phyloP scores from a whole-genome alignment of 2,888 invertebrate species.

The Flabesymbios commensalis region DNA sequence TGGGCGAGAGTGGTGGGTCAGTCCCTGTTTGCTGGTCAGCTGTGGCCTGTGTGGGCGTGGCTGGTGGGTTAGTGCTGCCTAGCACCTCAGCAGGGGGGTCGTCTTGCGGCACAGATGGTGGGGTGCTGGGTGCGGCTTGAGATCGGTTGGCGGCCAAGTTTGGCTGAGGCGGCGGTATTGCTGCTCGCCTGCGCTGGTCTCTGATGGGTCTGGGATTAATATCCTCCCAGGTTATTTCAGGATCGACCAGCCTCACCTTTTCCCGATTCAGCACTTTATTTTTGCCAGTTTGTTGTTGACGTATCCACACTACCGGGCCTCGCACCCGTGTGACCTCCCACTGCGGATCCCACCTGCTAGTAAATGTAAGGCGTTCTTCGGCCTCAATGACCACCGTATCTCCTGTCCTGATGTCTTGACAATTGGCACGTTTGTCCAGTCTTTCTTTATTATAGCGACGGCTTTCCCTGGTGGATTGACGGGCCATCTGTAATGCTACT shows the following conservation, averaged over 20 bases:
- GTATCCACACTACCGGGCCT: not conserved
- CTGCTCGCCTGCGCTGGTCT: not conserved
- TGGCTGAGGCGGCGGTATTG: too few relatives aligned
- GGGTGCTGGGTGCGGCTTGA: too few relatives aligned
- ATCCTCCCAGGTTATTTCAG: not conserved
- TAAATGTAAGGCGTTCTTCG: slow-evolving; percentile 5
- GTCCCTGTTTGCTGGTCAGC: too few relatives aligned
- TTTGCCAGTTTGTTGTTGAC: not conserved
- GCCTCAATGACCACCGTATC: slow-evolving; percentile 2
- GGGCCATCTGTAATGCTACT: slow-evolving; percentile 4
- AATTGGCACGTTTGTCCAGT: not conserved
- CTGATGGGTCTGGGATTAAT: not conserved
- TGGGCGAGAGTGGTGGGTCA: too few relatives aligned
- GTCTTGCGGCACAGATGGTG: too few relatives aligned
- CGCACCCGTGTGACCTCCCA: slow-evolving; percentile 6
- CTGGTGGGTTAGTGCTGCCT: too few relatives aligned
- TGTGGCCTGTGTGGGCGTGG: too few relatives aligned
- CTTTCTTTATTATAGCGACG: not conserved
- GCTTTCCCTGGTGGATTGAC: too few relatives aligned
- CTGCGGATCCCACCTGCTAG: too few relatives aligned
- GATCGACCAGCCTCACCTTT: slow-evolving; percentile 1
- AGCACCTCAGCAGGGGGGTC: too few relatives aligned
- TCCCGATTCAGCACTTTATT: not conserved
- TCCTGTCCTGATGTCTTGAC: too few relatives aligned
- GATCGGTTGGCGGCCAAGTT: too few relatives aligned